Evolutionary conservation across 2,113 vertebrate genomes (phyloP).

Genomic region (Osmerus eperlanus): DNA sequence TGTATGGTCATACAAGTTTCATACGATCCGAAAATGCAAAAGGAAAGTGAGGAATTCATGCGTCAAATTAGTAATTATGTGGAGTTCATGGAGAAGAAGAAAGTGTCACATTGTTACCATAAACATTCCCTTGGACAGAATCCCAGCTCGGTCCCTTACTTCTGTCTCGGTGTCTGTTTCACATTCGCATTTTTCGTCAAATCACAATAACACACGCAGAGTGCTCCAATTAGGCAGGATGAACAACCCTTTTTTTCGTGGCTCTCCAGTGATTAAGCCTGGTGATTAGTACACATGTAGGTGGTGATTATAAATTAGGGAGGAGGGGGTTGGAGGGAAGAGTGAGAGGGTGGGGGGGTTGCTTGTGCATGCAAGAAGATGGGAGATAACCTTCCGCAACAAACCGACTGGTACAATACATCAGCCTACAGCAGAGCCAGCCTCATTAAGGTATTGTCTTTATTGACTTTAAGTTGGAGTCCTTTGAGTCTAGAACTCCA

Average conservation of each 20-base stretch:
- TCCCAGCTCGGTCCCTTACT: not conserved
- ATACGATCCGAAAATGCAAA: no score
- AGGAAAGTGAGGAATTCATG: no score
- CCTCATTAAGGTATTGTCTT: not conserved
- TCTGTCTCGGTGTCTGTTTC: not conserved
- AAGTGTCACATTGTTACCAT: not conserved
- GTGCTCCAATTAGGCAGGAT: slow-evolving; percentile 41
- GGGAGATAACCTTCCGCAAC: slow-evolving; percentile 8
- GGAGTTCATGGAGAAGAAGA: no score
- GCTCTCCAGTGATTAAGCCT: slow-evolving; percentile 49
- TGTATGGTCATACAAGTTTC: not conserved
- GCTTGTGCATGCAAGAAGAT: slow-evolving; percentile 36
- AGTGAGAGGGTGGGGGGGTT: slow-evolving; percentile 6
- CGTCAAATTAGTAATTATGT: no score
- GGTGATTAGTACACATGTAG: slow-evolving; percentile 57
- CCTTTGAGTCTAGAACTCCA: not conserved
- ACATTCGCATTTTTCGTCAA: not conserved
- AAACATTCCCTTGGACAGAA: not conserved
- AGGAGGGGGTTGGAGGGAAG: not conserved
- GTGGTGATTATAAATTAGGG: slow-evolving; percentile 51
- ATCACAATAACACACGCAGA: not conserved
- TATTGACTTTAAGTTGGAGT: not conserved
- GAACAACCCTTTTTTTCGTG: slow-evolving; percentile 39
- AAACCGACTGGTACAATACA: slow-evolving; percentile 1
- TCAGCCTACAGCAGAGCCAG: slow-evolving; percentile 8